These are phyloP conservation scores for Apteryx mantelli DNA, from an alignment of 2,113 vertebrate species.

Conservation along the genomic window DNA sequence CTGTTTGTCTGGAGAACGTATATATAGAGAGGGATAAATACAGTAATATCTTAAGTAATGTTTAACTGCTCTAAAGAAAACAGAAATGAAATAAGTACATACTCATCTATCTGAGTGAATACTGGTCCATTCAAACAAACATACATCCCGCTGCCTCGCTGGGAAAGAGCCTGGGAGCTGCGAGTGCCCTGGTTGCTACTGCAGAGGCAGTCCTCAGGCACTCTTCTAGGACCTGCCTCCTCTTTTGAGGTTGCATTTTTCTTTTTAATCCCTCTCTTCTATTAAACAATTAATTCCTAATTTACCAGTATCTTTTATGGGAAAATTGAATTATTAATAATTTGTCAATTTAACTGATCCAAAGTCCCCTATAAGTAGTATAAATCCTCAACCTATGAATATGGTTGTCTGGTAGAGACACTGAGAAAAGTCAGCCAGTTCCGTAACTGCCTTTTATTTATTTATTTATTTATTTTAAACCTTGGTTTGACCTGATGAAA, in stretches of 20 bases:
- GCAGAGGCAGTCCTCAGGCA: rapidly evolving
- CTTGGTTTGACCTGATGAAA: neutral
- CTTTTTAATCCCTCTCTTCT: neutral
- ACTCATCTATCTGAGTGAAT: neutral
- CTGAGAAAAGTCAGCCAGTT: neutral
- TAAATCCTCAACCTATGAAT: neutral
- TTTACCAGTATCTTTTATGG: neutral
- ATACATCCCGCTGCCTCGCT: too few species aligned
- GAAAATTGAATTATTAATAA: neutral
- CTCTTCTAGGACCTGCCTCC: neutral
- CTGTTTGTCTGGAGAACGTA: neutral
- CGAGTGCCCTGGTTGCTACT: neutral
- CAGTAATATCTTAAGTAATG: neutral
- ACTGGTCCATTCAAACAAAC: neutral
- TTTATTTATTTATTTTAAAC: neutral
- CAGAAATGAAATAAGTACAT: neutral
- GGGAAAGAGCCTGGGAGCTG: neutral
- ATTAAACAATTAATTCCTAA: neutral
- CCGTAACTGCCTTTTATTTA: neutral
- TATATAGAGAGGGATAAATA: neutral
- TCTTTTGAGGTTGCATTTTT: neutral
- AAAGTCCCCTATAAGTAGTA: neutral
- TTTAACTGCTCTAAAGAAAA: neutral
- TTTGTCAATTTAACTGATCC: neutral
- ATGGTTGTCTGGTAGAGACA: neutral